Evolutionary conservation across 2,797 vertebrate genomes (phyloP), one percentile per base, ranked within the genome.

Genomic region (Telmatherina bonti): DNA sequence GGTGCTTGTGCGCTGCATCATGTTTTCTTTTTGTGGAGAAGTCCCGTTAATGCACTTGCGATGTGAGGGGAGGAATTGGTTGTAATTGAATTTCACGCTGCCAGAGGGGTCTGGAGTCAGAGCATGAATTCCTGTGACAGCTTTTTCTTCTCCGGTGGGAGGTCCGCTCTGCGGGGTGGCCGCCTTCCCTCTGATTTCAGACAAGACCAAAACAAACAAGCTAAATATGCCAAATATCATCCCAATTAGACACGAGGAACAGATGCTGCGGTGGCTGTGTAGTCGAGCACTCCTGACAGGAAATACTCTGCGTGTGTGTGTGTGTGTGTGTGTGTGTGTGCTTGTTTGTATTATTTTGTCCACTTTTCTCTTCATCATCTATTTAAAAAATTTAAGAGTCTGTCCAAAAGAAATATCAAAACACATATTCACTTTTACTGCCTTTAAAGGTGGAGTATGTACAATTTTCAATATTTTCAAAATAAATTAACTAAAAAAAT

Each of bases 1-100:
- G 53, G 36, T 31, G 35, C 73, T 51, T 45, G 60, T 59, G 36
- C 63, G 3, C 62, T 35, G 38, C 55, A 49, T 56, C 38, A 16
- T 65, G 71, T 62, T 78, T 63, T 52, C 66, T 62, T 56, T 33
- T 69, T 68, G 56, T 0, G 16, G 68, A 71, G 60, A 64, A 27
- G 63, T 79, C 55, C 53, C 29, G 56, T 61, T 90, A 85, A 77
- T 85, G 74, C 70, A 71, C 47, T 74, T 62, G 66, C 79, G 85
- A 85, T 74, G 7, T 76, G 82, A 79, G n/a, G 52, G 77, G 79
- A 71, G 75, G 86, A 84, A 85, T 89, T 77, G 77, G 12, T 72
- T 74, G 63, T 89, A 82, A 91, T 92, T 86, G 72, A 91, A 90
- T 93, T 86, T 86, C 71, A 81, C 2, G 61, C 84, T 76, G 77